Base-by-base conservation (phyloP, 2,797 vertebrate species). In the Danio aesculapii region DNA sequence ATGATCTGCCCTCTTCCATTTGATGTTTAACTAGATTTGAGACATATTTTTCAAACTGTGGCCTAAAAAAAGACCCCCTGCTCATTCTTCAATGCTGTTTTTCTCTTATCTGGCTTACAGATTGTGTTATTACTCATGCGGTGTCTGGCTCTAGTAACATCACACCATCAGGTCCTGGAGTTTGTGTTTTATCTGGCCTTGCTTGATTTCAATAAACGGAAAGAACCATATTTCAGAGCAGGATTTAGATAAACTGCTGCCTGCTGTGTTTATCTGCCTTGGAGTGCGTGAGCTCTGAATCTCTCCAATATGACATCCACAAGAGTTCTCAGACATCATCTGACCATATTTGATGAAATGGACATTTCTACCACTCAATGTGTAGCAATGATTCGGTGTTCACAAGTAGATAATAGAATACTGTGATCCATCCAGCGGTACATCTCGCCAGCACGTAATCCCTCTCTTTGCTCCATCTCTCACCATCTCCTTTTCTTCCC, bases 221-320 rank as follows among this genome's bases (percentile, higher is more conserved):
- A 79, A 79, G 47, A 79, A 79, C 77, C 58, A 79, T 79, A 79
- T 71, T 79, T 79, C 77, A 71, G 67, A 71, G 67, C 17, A 10
- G 17, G 58, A 79, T 79, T 44, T 63, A 79, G 77, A 71, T 79
- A 79, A 79, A 79, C 77, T 71, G 47, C 67, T 44, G 77, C 68
- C 67, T 62, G 77, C 57, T 79, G 67, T 71, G 68, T 79, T 71
- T 79, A 79, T 79, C 67, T 62, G 57, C 71, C 39, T 79, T 59
- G n/a, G 55, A 79, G 66, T 41, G 55, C 52, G 47, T 62, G 58
- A 76, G 74, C 47, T 44, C 47, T 11, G 59, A 53, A 62, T 63
- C 3, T 44, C 17, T 62, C 47, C 2, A 4, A 17, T 70, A 71
- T 63, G 47, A 79, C 47, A 71, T 62, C n/a, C 13, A 53, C 10